Base-by-base conservation (phyloP, 2,888 invertebrate species). In the Argyra leucocephala region DNA sequence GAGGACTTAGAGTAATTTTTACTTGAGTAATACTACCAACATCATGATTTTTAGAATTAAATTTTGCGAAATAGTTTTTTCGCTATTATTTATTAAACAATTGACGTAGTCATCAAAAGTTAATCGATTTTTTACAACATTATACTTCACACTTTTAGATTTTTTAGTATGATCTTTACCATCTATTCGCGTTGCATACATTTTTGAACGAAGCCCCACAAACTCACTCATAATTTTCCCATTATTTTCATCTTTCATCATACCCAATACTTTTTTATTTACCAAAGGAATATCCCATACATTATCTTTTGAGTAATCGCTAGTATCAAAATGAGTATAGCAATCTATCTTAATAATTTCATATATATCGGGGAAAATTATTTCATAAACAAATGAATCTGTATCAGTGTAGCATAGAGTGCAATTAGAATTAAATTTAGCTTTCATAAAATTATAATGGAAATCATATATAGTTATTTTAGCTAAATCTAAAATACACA, bases 401-500 rank as follows among this genome's bases (percentile, higher is more conserved):
- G 26, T 26, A 26, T 26, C 26, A 6, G 4, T 26, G 7, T 26
- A 26, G 7, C 26, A 26, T 6, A 26, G 7, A 7, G 26, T 26
- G 7, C 26, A 26, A 26, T 26, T 26, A 26, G 26, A 4, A 26
- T 6, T 4, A 26, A 26, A 26, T 26, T 26, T 26, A 26, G 26
- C 5, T 26, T 26, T 26, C 26, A 26, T 26, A 6, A 6, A 26
- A 7, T 26, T 26, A 26, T 26, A 26, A 7, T 26, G 26, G 26
- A 26, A 26, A 61, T 76, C 73, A 67, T 78, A 79, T 71, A 31
- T 6, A 23, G 74, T 68, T 1, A 66, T 65, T 72, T 81, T 81
- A 0, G 73, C 75, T 37, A 80, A 37, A 63, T 80, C 80, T 57
- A 80, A 68, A 64, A 79, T 73, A 9, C 68, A 60, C 66, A 78